A percentile compares a stretch with the other conserved stretches of the same genome.
Evolutionary conservation across 1,140 invertebrate species (phyloP).

Genomic region (Arion vulgaris): DNA sequence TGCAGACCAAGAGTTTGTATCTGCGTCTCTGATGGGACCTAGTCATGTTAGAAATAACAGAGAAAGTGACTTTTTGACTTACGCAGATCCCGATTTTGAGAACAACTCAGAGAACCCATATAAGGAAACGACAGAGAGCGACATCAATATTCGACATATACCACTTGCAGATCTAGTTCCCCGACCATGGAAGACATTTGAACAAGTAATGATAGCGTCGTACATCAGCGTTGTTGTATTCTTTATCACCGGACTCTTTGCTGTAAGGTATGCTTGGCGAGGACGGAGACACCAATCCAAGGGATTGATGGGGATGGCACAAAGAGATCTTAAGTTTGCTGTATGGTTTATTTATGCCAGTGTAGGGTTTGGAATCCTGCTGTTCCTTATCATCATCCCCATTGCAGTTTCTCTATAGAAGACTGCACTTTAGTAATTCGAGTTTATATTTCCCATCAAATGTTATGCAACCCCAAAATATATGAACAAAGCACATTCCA

Average conservation of each 20-base stretch:
- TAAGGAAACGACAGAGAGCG: constrained; percentile 63
- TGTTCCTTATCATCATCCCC: constrained; percentile 54
- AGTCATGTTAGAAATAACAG: neutral
- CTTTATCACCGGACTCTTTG: constrained; percentile 56
- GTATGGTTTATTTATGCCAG: constrained; percentile 60
- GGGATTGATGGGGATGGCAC: constrained; percentile 66
- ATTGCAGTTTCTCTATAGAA: constrained; percentile 35
- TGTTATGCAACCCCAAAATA: no score
- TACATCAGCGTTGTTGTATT: constrained; percentile 59
- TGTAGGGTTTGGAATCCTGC: constrained; percentile 51
- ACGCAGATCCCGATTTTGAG: constrained; percentile 51
- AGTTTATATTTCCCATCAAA: no score
- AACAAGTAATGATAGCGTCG: constrained; percentile 59
- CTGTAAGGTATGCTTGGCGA: constrained; percentile 60
- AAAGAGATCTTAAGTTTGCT: constrained; percentile 57
- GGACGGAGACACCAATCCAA: constrained; percentile 63
- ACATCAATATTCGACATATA: constrained; percentile 58
- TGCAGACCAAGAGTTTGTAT: constrained; percentile 20
- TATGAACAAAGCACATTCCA: no score
- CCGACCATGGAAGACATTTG: constrained; percentile 59
- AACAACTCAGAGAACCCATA: constrained; percentile 62
- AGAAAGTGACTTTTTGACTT: constrained; percentile 43
- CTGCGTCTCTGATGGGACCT: constrained; percentile 44
- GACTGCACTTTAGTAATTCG: no score
- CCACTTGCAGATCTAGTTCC: constrained; percentile 63